Evolutionary conservation across 2,113 vertebrate genomes (phyloP).

Genomic region (Sardina pilchardus): DNA sequence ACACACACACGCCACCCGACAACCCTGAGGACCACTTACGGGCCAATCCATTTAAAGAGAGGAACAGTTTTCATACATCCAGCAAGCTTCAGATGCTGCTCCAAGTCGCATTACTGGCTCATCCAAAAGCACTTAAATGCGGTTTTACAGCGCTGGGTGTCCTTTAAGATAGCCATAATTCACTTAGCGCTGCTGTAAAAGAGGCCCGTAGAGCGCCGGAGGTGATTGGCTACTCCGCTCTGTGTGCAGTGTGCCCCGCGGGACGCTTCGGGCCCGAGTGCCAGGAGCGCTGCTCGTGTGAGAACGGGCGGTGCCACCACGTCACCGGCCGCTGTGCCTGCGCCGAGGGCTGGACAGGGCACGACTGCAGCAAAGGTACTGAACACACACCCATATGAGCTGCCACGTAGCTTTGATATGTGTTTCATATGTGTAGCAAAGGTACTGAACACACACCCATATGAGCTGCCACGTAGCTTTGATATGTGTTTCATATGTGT

Average conservation of each 20-base stretch:
- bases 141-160: not conserved
- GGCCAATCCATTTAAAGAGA: conserved; percentile 3
- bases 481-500: too few relatives aligned
- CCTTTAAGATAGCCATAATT: not conserved
- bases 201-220: too few relatives aligned
- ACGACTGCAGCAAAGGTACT: conserved; percentile 82
- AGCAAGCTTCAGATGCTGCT: not conserved
- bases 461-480: not conserved
- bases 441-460: conserved; percentile 41
- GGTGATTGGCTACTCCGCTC: conserved; percentile 52
- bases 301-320: conserved; percentile 81
- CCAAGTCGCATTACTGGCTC: not conserved
- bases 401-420: too few relatives aligned
- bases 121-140: not conserved
- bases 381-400: not conserved
- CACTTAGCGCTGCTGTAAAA: not conserved
- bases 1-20: not conserved
- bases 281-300: conserved; percentile 82
- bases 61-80: conserved; percentile 1
- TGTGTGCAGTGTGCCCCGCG: conserved; percentile 65
- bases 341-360: conserved; percentile 82
- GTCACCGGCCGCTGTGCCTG: conserved; percentile 82
- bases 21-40: not conserved
- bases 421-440: too few relatives aligned
- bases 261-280: conserved; percentile 83